Evolutionary conservation across 2,888 invertebrate genomes (phyloP).

Genomic region (Nebria salina): DNA sequence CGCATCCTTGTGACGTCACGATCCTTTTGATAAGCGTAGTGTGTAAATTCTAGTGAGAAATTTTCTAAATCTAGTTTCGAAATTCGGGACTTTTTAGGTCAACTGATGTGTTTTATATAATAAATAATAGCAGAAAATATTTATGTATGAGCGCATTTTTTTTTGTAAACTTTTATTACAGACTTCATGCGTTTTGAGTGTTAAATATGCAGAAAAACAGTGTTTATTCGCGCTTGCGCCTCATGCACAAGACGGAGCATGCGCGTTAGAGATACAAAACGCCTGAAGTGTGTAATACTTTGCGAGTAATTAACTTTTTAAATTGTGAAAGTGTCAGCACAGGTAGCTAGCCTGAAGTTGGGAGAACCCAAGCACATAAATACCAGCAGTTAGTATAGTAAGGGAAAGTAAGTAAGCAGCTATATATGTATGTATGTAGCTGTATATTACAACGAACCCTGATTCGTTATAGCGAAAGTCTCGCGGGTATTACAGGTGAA

Average conservation of each 20-base stretch:
- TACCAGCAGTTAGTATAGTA: not conserved
- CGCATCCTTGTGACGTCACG: too few relatives aligned
- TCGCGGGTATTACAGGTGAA: not conserved
- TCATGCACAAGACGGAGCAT: not conserved
- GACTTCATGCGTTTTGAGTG: not conserved
- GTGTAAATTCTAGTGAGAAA: too few relatives aligned
- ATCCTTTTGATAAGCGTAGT: too few relatives aligned
- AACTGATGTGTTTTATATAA: too few relatives aligned
- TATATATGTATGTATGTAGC: not conserved
- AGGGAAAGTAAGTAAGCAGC: not conserved
- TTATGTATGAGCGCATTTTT: too few relatives aligned
- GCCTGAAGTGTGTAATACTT: constrained; percentile 33
- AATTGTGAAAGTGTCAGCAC: constrained; percentile 45
- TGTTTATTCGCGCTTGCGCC: not conserved
- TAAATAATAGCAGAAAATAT: too few relatives aligned
- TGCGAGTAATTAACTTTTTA: constrained; percentile 44
- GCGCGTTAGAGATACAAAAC: not conserved
- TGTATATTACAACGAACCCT: not conserved
- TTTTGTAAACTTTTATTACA: too few relatives aligned
- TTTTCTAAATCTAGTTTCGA: too few relatives aligned
- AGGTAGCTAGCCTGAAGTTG: constrained; percentile 2
- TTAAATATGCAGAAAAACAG: constrained; percentile 2
- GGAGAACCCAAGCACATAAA: not conserved
- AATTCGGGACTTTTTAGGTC: too few relatives aligned
- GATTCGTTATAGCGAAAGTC: not conserved